Evolutionary conservation across 64 coral and sea anemone genomes (phyloP), one percentile per base, ranked within the genome.

Genomic region (Cladopsammia gracilis): DNA sequence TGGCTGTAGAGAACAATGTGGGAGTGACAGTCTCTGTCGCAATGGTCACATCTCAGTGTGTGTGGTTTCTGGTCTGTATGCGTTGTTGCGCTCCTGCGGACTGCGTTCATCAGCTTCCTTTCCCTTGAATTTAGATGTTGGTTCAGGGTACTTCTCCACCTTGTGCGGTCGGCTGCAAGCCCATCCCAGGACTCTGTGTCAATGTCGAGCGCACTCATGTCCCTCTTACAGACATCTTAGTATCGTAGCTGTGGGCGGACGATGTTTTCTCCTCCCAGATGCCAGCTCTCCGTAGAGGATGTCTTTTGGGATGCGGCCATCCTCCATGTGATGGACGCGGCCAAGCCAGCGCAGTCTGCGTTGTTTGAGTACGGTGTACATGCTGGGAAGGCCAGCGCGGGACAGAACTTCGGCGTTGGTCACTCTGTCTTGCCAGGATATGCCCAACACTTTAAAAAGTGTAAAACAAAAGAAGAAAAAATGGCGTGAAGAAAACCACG

Each of bases 341-440:
- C 79, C 79, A 6, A 83, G 20, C 79, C 79, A 83, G 7, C 59
- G 8, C 54, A 83, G 11, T 19, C 52, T 58, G 9, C 18, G 46
- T 53, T 83, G 51, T 19, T 6, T 83, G 14, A 83, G 14, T 6
- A 83, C 3, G 79, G 45, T 61, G 34, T 20, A 49, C 79, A 83
- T 83, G 9, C 12, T 44, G 56, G 48, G 79, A 22, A 67, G 2
- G 64, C 64, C 64, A 67, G 48, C 48, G 51, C 78, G 78, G 11
- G 78, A 54, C 0, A 82, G 53, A 16, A 82, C 13, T 23, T 56
- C 48, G 60, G 47, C 60, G 53, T 82, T 82, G 47, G 78, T 82
- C 12, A 82, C 78, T 26, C 34, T 82, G n/a, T 82, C 78, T 82
- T 54, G 48, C 78, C 78, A 82, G 7, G 18, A 57, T 11, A 82